Evolutionary conservation across 2,797 vertebrate genomes (phyloP).

Genomic region (Danio choprae): DNA sequence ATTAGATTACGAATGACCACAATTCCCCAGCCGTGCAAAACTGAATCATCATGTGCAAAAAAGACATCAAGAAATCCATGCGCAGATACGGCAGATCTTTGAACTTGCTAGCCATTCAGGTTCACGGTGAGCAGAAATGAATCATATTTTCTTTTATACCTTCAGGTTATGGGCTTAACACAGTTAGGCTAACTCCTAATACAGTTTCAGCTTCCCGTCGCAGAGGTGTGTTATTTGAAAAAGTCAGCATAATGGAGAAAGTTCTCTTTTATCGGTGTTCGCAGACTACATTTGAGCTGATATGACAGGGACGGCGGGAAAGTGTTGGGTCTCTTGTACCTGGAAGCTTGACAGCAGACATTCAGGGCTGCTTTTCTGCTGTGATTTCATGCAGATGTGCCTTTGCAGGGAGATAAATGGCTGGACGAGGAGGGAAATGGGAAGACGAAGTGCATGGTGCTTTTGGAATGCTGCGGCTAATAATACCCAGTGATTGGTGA

Average conservation of each 20-base stretch:
- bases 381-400: constrained; percentile 67
- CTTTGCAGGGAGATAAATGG: constrained; percentile 53
- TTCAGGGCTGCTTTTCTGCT: constrained; percentile 47
- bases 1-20: constrained; percentile 21
- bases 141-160: constrained; percentile 21
- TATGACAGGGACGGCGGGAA: constrained; percentile 16
- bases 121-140: constrained; percentile 13
- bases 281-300: constrained; percentile 26
- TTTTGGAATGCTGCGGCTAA: constrained; percentile 57
- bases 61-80: constrained; percentile 23
- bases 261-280: constrained; percentile 38
- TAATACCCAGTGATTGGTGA: constrained; percentile 64
- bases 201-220: not conserved
- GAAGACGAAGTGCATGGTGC: constrained; percentile 46
- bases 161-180: constrained; percentile 4
- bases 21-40: constrained; percentile 11
- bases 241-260: constrained; percentile 32
- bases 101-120: not conserved
- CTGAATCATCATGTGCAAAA: not conserved
- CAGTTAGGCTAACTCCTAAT: not conserved
- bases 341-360: constrained; percentile 9
- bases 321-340: constrained; percentile 26
- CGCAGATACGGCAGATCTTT: constrained; percentile 33
- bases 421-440: constrained; percentile 48
- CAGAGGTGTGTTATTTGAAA: constrained; percentile 34